These are phyloP conservation scores for Phainopepla nitens DNA, from an alignment of 2,113 vertebrate species.

Conservation along the genomic window DNA sequence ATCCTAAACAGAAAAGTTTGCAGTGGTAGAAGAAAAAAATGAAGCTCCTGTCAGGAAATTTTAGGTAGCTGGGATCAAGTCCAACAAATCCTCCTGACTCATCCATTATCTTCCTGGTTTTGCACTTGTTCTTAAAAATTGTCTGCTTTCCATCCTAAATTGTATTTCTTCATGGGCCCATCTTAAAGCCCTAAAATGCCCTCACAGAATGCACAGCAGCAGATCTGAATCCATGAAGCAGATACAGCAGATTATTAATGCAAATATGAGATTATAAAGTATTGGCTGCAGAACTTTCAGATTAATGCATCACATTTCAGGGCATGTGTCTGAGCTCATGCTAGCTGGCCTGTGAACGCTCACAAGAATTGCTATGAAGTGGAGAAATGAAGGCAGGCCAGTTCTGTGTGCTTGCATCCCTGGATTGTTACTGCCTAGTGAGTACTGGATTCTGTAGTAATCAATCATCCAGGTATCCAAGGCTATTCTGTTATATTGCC, in stretches of 20 bases:
- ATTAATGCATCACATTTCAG: neutral
- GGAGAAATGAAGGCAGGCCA: neutral
- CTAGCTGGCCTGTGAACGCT: neutral
- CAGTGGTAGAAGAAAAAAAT: neutral
- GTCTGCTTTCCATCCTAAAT: neutral
- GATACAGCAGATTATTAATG: neutral
- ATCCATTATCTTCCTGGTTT: neutral
- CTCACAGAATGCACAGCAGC: neutral
- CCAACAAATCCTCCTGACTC: slow-evolving; percentile 52
- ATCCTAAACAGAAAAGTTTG: slow-evolving; percentile 10
- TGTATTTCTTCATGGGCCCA: neutral
- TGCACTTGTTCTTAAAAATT: neutral
- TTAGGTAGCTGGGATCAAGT: slow-evolving; percentile 5
- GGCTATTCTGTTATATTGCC: neutral
- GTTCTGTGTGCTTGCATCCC: neutral
- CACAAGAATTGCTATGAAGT: neutral
- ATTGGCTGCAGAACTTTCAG: neutral
- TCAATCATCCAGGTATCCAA: neutral
- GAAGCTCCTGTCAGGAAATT: neutral
- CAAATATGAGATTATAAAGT: neutral
- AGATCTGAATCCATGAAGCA: neutral
- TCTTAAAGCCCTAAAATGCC: neutral
- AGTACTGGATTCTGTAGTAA: neutral
- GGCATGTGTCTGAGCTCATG: neutral
- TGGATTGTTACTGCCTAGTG: rapidly evolving